phyloP scores from a whole-genome alignment of 2,113 vertebrate species.

The Sturnus vulgaris region DNA sequence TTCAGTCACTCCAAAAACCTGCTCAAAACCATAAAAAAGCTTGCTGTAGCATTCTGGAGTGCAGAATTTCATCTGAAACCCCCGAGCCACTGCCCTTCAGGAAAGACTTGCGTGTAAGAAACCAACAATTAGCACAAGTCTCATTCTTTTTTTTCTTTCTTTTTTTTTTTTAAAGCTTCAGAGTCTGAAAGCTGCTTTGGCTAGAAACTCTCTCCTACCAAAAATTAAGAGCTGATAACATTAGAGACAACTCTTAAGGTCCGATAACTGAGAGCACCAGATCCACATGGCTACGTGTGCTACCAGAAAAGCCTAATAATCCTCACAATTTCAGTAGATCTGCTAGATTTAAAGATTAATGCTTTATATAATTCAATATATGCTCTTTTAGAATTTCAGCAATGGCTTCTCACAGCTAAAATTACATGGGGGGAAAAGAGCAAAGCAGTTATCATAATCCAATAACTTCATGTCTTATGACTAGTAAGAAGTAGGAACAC shows the following conservation, averaged over 20 bases:
- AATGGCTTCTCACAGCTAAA: background rate
- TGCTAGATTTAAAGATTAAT: background rate
- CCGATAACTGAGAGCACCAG: background rate
- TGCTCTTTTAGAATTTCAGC: background rate
- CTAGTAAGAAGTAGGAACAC: background rate
- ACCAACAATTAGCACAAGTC: background rate
- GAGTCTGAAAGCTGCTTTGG: background rate
- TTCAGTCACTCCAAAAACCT: background rate
- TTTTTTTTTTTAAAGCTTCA: background rate
- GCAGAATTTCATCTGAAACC: background rate
- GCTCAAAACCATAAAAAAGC: background rate
- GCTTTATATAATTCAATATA: background rate
- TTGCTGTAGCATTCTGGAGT: background rate
- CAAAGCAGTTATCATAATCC: background rate
- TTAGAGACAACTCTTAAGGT: background rate
- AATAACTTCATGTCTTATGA: background rate
- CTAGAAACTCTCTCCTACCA: background rate
- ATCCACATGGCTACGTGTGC: accelerated
- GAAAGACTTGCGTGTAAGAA: background rate
- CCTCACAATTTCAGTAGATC: background rate
- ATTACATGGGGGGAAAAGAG: background rate
- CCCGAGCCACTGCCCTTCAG: background rate
- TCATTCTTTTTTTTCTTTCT: background rate
- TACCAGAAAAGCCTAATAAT: background rate
- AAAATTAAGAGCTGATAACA: background rate